phyloP scores from a whole-genome alignment of 2,113 vertebrate genomes.

The Bubo bubo region DNA sequence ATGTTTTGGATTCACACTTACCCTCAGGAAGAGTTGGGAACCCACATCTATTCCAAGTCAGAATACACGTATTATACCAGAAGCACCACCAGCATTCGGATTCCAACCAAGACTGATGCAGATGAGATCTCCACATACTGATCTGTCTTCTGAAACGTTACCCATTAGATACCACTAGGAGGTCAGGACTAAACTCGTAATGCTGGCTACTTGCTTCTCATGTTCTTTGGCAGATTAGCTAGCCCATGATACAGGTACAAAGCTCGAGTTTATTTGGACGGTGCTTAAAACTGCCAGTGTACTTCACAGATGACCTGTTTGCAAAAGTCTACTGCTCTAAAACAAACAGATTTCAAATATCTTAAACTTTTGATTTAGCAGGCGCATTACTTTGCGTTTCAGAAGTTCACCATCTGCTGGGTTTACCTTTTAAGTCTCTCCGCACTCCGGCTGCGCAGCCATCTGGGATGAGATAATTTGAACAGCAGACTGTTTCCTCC shows the following conservation, averaged over 20 bases:
- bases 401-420: conserved; percentile 69
- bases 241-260: background rate
- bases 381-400: conserved; percentile 44
- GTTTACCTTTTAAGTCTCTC: conserved; percentile 68
- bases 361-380: conserved; percentile 66
- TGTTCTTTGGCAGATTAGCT: background rate
- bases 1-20: background rate
- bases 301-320: conserved; percentile 40
- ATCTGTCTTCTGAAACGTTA: background rate
- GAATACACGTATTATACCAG: background rate
- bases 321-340: conserved; percentile 43
- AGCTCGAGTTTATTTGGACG: accelerated
- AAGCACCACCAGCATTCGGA: background rate
- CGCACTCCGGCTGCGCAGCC: conserved; percentile 53
- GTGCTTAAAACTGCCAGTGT: background rate
- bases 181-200: background rate
- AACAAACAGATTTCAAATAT: conserved; percentile 60
- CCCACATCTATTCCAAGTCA: background rate
- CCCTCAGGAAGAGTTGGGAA: background rate
- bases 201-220: background rate
- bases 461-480: conserved; percentile 70
- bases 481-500: conserved; percentile 69
- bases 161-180: background rate
- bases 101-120: background rate
- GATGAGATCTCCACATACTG: background rate